A percentile compares a stretch with the other conserved stretches of the same genome.
phyloP scores from a whole-genome alignment of 1,140 invertebrate species.

The Drosophila pruinosa region DNA sequence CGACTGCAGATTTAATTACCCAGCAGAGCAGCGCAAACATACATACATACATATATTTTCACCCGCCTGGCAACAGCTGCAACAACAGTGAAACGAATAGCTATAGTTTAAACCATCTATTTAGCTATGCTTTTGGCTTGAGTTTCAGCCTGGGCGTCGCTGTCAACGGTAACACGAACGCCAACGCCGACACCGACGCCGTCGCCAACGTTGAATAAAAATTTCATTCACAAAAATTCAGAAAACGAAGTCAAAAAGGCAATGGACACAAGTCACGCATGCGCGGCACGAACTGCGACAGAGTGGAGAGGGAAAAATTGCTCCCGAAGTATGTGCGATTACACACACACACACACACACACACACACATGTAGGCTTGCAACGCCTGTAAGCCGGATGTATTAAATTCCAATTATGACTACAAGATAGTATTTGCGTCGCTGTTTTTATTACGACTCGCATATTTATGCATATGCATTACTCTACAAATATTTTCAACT shows the following conservation, averaged over 20 bases:
- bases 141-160: constrained; percentile 39
- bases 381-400: constrained; percentile 62
- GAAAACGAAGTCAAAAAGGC: constrained; percentile 67
- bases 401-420: constrained; percentile 75
- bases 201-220: constrained; percentile 72
- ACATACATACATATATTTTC: constrained; percentile 53
- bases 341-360: neutral
- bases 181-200: constrained; percentile 52
- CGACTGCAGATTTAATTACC: constrained; percentile 72
- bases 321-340: neutral
- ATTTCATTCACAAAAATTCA: constrained; percentile 80
- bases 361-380: neutral
- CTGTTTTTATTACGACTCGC: constrained; percentile 40
- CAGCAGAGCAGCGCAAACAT: constrained; percentile 8
- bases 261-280: constrained; percentile 79
- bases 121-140: constrained; percentile 1
- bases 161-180: constrained; percentile 27
- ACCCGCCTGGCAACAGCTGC: constrained; percentile 66
- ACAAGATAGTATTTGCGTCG: constrained; percentile 63
- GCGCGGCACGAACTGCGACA: constrained; percentile 46
- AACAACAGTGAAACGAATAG: constrained; percentile 48
- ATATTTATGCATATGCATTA: constrained; percentile 50
- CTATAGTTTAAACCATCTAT: constrained; percentile 16
- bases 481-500: constrained; percentile 19
- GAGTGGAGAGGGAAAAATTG: constrained; percentile 15